Conservation (phyloP, 2,888 invertebrate genomes). For the Diarsia brunnea region DNA sequence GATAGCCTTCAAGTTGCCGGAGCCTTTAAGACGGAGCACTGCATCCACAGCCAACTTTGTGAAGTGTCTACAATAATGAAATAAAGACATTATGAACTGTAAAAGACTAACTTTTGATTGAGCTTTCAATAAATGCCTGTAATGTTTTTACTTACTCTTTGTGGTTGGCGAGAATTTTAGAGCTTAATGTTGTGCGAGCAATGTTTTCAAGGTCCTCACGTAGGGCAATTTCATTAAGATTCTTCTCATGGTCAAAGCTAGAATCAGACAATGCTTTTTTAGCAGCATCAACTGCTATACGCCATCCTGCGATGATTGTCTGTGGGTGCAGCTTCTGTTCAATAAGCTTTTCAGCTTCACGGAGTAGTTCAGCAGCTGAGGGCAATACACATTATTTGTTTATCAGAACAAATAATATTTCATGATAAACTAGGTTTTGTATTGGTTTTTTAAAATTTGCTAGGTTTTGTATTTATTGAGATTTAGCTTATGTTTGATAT, state of each 20-base stretch:
- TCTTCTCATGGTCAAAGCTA: conserved; percentile 95
- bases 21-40: conserved; percentile 98
- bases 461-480: too few species aligned
- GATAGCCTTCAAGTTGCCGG: conserved; percentile 98
- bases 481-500: too few species aligned
- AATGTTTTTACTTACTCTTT: conserved; percentile 92
- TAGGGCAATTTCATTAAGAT: conserved; percentile 93
- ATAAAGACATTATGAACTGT: not conserved
- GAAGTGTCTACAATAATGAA: conserved; percentile 92
- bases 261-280: conserved; percentile 94
- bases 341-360: conserved; percentile 98
- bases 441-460: not conserved
- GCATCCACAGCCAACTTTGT: conserved; percentile 98
- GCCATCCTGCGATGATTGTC: conserved; percentile 99
- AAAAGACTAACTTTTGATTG: not conserved
- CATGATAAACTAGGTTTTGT: not conserved
- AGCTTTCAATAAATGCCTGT: not conserved
- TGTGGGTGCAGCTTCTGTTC: conserved; percentile 99
- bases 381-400: not conserved
- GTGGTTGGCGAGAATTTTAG: conserved; percentile 99
- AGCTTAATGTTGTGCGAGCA: conserved; percentile 98
- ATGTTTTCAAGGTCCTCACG: conserved; percentile 98
- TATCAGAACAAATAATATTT: not conserved
- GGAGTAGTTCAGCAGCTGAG: conserved; percentile 96
- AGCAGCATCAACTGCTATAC: conserved; percentile 96